These are phyloP conservation scores for Enoplosus armatus DNA, from an alignment of 2,797 vertebrate genomes.

Conservation along the genomic window DNA sequence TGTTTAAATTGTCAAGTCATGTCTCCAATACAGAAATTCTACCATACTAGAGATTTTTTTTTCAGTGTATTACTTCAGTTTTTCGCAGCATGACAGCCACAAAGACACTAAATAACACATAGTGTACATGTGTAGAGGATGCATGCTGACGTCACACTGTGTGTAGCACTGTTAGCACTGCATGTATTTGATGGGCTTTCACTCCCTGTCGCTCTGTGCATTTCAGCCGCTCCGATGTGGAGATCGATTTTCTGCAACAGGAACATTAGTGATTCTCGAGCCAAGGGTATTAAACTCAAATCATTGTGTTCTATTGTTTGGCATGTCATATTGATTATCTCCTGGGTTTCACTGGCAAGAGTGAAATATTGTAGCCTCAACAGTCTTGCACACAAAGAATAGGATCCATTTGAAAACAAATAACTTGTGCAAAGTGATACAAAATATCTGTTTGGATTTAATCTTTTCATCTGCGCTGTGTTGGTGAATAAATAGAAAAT, in stretches of 20 bases:
- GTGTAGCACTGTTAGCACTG: constrained; percentile 13
- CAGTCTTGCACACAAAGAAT: constrained; percentile 75
- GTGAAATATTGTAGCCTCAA: constrained; percentile 84
- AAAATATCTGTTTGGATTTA: constrained; percentile 67
- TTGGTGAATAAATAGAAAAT: constrained; percentile 36
- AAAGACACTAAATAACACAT: neutral
- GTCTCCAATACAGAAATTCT: neutral
- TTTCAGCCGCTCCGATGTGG: constrained; percentile 70
- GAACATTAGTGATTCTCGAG: constrained; percentile 87
- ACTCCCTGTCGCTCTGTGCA: constrained; percentile 53
- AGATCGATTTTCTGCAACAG: constrained; percentile 85
- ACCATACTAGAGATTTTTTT: neutral
- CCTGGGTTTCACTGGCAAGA: constrained; percentile 82
- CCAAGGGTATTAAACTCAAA: constrained; percentile 88
- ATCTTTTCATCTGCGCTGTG: constrained; percentile 57
- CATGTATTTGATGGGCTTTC: constrained; percentile 72
- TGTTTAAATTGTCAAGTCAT: no score
- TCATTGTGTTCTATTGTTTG: constrained; percentile 87
- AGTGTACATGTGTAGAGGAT: neutral
- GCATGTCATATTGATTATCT: constrained; percentile 89
- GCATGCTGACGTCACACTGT: neutral
- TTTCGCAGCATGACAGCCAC: neutral
- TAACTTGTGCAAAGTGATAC: constrained; percentile 73
- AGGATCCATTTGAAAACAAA: constrained; percentile 79
- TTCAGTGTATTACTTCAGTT: constrained; percentile 7